Base-by-base conservation (phyloP, 2,797 vertebrate species). In the Taeniopygia guttata region DNA sequence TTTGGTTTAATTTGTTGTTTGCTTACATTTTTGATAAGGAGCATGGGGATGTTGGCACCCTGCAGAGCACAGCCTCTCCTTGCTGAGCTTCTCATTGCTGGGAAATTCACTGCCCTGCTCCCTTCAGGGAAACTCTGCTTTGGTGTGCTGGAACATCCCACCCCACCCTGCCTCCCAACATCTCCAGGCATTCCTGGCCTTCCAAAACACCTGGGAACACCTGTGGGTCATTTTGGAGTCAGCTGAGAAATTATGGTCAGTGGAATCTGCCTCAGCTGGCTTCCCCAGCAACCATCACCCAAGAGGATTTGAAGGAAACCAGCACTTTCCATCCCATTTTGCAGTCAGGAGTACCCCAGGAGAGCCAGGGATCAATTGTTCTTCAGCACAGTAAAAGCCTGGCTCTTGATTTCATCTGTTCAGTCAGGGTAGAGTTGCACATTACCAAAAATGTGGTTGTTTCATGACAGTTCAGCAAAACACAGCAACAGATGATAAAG, bases 251-350 rank as follows among this genome's bases (percentile, higher is more conserved):
- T 16, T 10, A 1, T 2, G 17, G 45, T 15, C 54, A 45, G 38
- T 7, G n/a, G 9, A 12, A 60, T 14, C 23, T 52, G 54, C 54
- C 34, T 58, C 67, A 52, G 14, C 66, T 45, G 52, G 2, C 11
- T 26, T 15, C n/a, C 9, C 67, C 20, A 12, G 36, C 34, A 19
- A 5, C 1, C 6, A 18, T 16, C 36, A 32, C 34, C 46, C 63
- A 29, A 1, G 7, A 7, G 2, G 42, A 23, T 17, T 0, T 55
- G 76, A 36, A 27, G 68, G 32, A 59, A 67, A 23, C 8, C 36
- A 27, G 29, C 7, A 7, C 0, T 3, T 22, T 6, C 3, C 36
- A 19, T 6, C 13, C 16, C n/a, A 6, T n/a, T 48, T 10, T 49
- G 58, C 34, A 26, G 32, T 4, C 26, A 70, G 76, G 38, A 58